These are phyloP conservation scores for Hypomecis punctinalis DNA, from an alignment of 2,888 invertebrate genomes.

Conservation along the genomic window DNA sequence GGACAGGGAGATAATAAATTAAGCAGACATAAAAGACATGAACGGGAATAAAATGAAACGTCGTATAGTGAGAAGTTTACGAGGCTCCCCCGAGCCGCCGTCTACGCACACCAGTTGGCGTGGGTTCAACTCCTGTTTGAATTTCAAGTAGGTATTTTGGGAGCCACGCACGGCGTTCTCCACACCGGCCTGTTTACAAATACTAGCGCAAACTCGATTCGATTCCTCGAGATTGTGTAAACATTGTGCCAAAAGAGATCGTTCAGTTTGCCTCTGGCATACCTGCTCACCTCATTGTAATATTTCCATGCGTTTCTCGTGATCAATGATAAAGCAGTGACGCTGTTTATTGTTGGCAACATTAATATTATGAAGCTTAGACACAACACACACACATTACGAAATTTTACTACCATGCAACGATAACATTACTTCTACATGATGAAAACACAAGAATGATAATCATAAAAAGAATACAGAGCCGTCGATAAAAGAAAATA, in stretches of 20 bases:
- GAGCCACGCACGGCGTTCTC: conserved; percentile 71
- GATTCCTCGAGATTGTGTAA: conserved; percentile 79
- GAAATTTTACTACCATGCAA: conserved; percentile 11
- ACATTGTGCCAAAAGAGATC: conserved; percentile 75
- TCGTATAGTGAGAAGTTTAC: conserved; percentile 80
- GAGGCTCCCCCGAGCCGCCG: conserved; percentile 72
- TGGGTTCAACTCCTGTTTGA: conserved; percentile 81
- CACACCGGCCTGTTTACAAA: conserved; percentile 80
- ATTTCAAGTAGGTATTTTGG: conserved; percentile 68
- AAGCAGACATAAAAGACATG: conserved; percentile 69
- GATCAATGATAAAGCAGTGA: conserved; percentile 46
- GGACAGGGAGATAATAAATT: conserved; percentile 61
- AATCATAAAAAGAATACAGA: conserved; percentile 36
- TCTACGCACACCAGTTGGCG: conserved; percentile 83
- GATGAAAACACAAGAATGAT: conserved; percentile 35
- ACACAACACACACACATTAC: conserved; percentile 15
- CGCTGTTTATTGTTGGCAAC: conserved; percentile 50
- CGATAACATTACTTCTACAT: conserved; percentile 8
- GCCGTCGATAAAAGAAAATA: conserved; percentile 34
- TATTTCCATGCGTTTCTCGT: conserved; percentile 45
- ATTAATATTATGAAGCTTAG: conserved; percentile 27
- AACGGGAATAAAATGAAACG: conserved; percentile 74
- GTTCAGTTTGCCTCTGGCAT: conserved; percentile 58
- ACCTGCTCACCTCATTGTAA: conserved; percentile 42
- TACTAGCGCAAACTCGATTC: conserved; percentile 79